Percentiles rank a stretch among this genome's conserved stretches.
Evolutionary conservation across 1,140 invertebrate genomes (phyloP).

Genomic region (Cyrtorhinus lividipennis): DNA sequence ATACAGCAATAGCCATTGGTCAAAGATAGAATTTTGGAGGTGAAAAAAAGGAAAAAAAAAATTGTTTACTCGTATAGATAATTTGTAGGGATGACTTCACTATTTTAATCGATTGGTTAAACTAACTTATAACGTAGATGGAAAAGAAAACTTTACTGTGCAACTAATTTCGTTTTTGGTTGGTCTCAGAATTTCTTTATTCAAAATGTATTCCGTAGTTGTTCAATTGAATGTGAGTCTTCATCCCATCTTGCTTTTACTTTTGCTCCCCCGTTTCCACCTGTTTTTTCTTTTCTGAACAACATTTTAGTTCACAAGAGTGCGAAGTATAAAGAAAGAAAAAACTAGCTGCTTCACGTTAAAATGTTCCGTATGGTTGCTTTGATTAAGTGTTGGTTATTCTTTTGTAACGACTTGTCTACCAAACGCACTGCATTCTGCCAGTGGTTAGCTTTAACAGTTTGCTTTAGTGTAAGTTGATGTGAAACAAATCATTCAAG

Average conservation of each 20-base stretch:
- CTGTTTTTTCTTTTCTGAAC: too few species aligned
- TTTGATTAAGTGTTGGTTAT: background rate
- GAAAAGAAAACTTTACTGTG: background rate
- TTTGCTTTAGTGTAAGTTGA: background rate
- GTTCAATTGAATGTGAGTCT: too few species aligned
- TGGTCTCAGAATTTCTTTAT: too few species aligned
- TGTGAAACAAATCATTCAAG: background rate
- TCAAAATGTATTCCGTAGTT: too few species aligned
- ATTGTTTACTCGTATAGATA: background rate
- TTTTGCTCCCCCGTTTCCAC: too few species aligned
- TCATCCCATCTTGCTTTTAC: too few species aligned
- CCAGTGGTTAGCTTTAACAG: background rate
- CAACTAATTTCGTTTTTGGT: too few species aligned
- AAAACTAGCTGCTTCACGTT: background rate
- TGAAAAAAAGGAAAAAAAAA: background rate
- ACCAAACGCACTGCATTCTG: background rate
- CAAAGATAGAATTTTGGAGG: background rate
- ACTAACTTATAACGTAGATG: constrained; percentile 3
- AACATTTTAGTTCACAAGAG: too few species aligned
- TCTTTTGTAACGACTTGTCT: background rate
- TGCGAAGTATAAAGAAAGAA: too few species aligned
- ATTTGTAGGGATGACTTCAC: constrained; percentile 9
- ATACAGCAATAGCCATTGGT: background rate
- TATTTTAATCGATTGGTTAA: constrained; percentile 11
- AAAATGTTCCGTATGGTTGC: background rate